Evolutionary conservation across 2,888 invertebrate genomes (phyloP).

Genomic region (Hirtodrosophila trivittata): DNA sequence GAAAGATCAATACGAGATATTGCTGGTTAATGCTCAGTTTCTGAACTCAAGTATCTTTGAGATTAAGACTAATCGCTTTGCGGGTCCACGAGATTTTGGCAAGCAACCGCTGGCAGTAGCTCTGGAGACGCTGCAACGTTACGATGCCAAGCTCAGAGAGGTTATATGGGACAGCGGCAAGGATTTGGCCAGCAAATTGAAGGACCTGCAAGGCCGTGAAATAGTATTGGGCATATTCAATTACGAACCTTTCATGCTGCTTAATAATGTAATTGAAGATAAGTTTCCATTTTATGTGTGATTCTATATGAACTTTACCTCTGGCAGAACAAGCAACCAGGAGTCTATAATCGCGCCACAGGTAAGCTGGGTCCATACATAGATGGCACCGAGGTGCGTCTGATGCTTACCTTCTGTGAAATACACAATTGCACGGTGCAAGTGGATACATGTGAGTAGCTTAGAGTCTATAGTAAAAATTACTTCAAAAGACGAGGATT

Average conservation of each 20-base stretch:
- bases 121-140: slow-evolving; percentile 58
- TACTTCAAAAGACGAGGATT: too few relatives aligned
- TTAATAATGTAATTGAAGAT: slow-evolving; percentile 72
- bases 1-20: slow-evolving; percentile 80
- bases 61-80: slow-evolving; percentile 78
- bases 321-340: slow-evolving; percentile 55
- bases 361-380: slow-evolving; percentile 65
- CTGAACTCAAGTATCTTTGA: slow-evolving; percentile 60
- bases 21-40: slow-evolving; percentile 64
- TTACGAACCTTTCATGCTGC: slow-evolving; percentile 80
- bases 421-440: slow-evolving; percentile 84
- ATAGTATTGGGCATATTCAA: slow-evolving; percentile 73
- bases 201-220: slow-evolving; percentile 75
- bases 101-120: slow-evolving; percentile 36
- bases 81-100: slow-evolving; percentile 58
- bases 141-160: slow-evolving; percentile 40
- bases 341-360: slow-evolving; percentile 49
- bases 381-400: slow-evolving; percentile 86
- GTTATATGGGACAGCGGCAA: slow-evolving; percentile 29
- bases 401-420: slow-evolving; percentile 82
- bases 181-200: slow-evolving; percentile 53
- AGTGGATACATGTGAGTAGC: slow-evolving; percentile 74
- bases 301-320: too few relatives aligned
- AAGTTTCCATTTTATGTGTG: too few relatives aligned
- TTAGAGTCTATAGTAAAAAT: not conserved